Percentiles rank a stretch among this genome's conserved stretches.
Conservation (phyloP, 2,113 vertebrate genomes). For the Sylvilagus bachmani region DNA sequence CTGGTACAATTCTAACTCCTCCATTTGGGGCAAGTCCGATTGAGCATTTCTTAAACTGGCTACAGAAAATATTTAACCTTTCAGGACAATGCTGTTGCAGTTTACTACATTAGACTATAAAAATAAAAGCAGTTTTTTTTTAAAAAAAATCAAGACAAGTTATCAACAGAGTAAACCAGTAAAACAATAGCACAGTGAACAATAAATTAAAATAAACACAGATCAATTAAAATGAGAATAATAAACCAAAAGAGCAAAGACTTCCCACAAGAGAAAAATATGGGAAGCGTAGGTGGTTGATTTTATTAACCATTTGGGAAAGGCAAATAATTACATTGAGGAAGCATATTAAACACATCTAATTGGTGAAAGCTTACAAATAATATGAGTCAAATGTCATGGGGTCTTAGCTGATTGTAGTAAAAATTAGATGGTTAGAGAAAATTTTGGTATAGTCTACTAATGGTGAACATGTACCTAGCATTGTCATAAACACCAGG, state of each 20-base stretch:
- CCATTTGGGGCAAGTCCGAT: too few relatives aligned
- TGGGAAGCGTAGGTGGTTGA: background rate
- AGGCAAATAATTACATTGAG: background rate
- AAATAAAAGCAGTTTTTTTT: background rate
- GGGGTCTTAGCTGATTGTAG: background rate
- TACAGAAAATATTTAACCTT: background rate
- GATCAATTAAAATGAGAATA: background rate
- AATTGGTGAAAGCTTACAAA: background rate
- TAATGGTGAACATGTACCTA: background rate
- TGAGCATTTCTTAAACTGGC: background rate
- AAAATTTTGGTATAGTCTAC: background rate
- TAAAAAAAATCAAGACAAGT: background rate
- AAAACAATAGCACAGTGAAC: background rate
- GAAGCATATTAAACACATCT: background rate
- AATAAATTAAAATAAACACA: background rate
- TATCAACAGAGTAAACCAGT: background rate
- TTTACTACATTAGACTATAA: background rate
- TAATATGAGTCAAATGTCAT: background rate
- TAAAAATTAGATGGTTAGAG: background rate
- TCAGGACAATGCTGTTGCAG: background rate
- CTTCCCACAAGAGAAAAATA: background rate
- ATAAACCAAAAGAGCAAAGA: background rate
- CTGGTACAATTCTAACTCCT: too few relatives aligned
- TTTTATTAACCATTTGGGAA: background rate
- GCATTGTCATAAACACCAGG: background rate